Conservation (phyloP, 1,140 invertebrate species). For the Chelonus insularis region DNA sequence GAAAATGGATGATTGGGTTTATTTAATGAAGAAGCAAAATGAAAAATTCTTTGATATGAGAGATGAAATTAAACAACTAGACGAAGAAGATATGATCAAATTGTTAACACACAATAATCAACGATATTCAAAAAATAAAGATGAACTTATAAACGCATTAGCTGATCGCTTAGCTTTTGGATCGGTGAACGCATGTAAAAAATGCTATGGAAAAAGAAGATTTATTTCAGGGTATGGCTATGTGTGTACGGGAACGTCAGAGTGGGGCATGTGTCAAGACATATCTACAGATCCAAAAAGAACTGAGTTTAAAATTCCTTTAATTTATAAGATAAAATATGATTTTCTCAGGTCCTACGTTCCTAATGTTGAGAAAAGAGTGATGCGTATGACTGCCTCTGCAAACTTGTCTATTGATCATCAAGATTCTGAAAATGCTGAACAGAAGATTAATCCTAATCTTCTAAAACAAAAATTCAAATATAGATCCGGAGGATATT, state of each 20-base stretch:
- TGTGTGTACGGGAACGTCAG: slow-evolving; percentile 79
- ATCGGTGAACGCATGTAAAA: slow-evolving; percentile 73
- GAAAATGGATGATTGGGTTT: slow-evolving; percentile 59
- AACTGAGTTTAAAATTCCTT: slow-evolving; percentile 73
- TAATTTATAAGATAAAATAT: slow-evolving; percentile 64
- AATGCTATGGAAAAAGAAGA: slow-evolving; percentile 79
- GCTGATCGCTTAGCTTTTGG: slow-evolving; percentile 90
- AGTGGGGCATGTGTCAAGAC: slow-evolving; percentile 89
- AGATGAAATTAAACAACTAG: slow-evolving; percentile 56
- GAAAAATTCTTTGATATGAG: slow-evolving; percentile 75
- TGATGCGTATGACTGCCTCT: slow-evolving; percentile 66
- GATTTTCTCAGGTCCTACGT: slow-evolving; percentile 71
- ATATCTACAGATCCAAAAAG: slow-evolving; percentile 74
- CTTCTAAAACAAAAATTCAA: no score
- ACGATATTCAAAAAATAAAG: slow-evolving; percentile 66
- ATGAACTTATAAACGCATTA: slow-evolving; percentile 76
- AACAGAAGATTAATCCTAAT: slow-evolving; percentile 72
- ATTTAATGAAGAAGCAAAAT: slow-evolving; percentile 75
- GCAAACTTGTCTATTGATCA: slow-evolving; percentile 57
- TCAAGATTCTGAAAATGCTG: slow-evolving; percentile 69
- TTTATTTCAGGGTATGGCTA: slow-evolving; percentile 76
- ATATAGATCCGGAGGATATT: slow-evolving; percentile 79
- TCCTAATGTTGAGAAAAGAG: slow-evolving; percentile 64
- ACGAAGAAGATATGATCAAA: slow-evolving; percentile 63
- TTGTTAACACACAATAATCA: slow-evolving; percentile 78